Percentiles rank a stretch among this genome's conserved stretches.
These are phyloP conservation scores for Girardinichthys multiradiatus DNA, from an alignment of 2,113 vertebrate genomes.

Conservation along the genomic window DNA sequence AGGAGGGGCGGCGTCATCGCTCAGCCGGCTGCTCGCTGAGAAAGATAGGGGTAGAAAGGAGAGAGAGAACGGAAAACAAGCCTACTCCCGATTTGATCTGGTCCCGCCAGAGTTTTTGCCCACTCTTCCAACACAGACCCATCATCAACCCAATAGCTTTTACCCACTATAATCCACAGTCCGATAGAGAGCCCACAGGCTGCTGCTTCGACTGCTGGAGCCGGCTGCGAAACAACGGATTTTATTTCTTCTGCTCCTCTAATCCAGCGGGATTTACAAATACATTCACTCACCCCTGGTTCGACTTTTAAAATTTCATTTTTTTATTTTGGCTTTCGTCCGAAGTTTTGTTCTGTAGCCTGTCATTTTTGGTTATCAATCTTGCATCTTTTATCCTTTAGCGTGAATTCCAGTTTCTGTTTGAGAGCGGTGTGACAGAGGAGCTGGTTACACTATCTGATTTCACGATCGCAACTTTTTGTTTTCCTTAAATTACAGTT, in stretches of 20 bases:
- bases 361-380: no score
- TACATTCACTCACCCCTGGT: slow-evolving; percentile 50
- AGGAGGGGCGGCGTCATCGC: slow-evolving; percentile 88
- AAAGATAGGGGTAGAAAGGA: slow-evolving; percentile 28
- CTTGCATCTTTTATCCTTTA: slow-evolving; percentile 21
- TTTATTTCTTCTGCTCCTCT: slow-evolving; percentile 48
- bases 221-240: slow-evolving; percentile 63
- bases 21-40: slow-evolving; percentile 69
- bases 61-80: slow-evolving; percentile 59
- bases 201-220: slow-evolving; percentile 26
- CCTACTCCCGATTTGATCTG: slow-evolving; percentile 68
- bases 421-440: slow-evolving; percentile 33
- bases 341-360: no score
- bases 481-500: not conserved
- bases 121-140: slow-evolving; percentile 74
- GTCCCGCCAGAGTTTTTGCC: slow-evolving; percentile 81
- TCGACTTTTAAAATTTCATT: slow-evolving; percentile 48
- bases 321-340: not conserved
- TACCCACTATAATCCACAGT: slow-evolving; percentile 58
- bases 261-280: slow-evolving; percentile 68
- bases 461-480: slow-evolving; percentile 38
- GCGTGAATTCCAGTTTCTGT: slow-evolving; percentile 53
- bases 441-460: slow-evolving; percentile 48
- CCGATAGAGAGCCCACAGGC: slow-evolving; percentile 53
- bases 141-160: slow-evolving; percentile 62